A percentile compares a stretch with the other conserved stretches of the same genome.
These are phyloP conservation scores for Clarias macrocephalus DNA, from an alignment of 2,113 vertebrate genomes.

Conservation along the genomic window DNA sequence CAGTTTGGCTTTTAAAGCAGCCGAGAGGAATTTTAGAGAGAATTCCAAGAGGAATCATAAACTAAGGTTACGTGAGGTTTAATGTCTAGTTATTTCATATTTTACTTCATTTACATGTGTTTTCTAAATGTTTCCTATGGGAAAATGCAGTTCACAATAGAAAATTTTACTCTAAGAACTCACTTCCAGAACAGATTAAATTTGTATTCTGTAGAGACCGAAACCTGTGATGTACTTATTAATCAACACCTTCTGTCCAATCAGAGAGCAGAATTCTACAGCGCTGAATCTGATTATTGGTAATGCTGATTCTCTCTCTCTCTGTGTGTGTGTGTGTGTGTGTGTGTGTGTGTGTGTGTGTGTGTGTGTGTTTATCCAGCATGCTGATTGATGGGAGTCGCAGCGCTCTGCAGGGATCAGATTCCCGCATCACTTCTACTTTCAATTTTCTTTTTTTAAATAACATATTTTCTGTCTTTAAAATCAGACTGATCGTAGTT, in stretches of 20 bases:
- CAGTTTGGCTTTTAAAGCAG: too few relatives aligned
- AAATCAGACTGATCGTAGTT: neutral
- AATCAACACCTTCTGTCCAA: neutral
- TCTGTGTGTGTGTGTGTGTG: neutral
- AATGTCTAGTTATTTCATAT: too few relatives aligned
- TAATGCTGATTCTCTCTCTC: neutral
- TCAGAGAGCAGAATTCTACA: neutral
- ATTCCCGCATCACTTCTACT: neutral
- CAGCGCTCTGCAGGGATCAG: neutral
- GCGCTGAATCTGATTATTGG: neutral
- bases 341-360: neutral
- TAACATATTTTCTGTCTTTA: neutral
- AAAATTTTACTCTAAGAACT: too few relatives aligned
- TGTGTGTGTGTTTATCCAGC: conserved; percentile 9
- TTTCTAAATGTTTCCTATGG: too few relatives aligned
- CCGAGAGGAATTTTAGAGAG: too few relatives aligned
- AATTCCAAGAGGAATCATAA: too few relatives aligned
- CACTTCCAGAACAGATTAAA: too few relatives aligned
- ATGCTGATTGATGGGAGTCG: neutral
- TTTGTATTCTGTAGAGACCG: too few relatives aligned
- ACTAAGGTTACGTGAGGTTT: too few relatives aligned
- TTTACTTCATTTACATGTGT: too few relatives aligned
- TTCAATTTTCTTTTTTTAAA: neutral
- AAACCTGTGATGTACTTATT: too few relatives aligned
- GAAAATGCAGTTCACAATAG: too few relatives aligned